Evolutionary conservation across 2,888 invertebrate species (phyloP).

Genomic region (Polyommatus iphigenia): DNA sequence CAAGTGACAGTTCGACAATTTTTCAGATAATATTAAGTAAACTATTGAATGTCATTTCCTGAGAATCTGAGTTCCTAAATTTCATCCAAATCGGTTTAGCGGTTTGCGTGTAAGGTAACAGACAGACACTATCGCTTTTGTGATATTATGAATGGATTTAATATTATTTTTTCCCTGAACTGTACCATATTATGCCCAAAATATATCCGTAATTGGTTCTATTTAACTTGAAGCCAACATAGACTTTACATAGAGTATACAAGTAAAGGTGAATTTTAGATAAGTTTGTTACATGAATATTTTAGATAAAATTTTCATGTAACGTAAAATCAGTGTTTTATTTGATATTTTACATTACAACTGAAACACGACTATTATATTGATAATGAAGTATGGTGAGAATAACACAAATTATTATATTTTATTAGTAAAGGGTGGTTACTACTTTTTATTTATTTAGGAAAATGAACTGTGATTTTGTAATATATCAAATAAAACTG

Average conservation of each 20-base stretch:
- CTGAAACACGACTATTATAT: background rate
- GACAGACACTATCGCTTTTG: no score
- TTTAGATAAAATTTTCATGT: background rate
- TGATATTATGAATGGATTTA: no score
- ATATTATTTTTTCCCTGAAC: no score
- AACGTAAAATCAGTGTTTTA: background rate
- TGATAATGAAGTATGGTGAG: background rate
- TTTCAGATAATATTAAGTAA: no score
- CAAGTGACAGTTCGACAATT: no score
- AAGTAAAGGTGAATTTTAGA: background rate
- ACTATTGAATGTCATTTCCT: no score
- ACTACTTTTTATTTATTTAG: constrained; percentile 8
- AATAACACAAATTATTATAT: background rate
- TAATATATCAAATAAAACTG: constrained; percentile 20
- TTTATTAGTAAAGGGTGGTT: background rate
- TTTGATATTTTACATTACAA: constrained; percentile 19
- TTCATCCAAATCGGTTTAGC: no score
- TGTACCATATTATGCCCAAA: no score
- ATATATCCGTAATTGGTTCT: no score
- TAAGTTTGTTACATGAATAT: background rate
- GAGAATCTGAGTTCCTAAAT: no score
- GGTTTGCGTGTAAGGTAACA: no score
- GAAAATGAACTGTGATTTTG: background rate
- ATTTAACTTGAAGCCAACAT: background rate
- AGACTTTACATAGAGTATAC: background rate